phyloP scores from a whole-genome alignment of 2,113 vertebrate species.

The Riparia riparia region DNA sequence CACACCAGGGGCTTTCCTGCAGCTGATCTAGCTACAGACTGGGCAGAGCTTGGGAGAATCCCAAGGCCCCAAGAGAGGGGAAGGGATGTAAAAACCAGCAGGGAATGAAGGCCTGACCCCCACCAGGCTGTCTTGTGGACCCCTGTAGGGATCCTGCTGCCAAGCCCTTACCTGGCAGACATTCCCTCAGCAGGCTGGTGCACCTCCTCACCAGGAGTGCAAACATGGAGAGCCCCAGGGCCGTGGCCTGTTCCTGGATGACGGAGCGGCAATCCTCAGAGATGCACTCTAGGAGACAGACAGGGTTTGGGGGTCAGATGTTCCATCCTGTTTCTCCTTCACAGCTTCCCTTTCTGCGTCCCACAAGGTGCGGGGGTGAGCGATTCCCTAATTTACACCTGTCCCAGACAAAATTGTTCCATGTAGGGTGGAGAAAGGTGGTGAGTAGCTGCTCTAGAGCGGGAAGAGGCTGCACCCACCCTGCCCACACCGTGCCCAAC shows the following conservation, averaged over 20 bases:
- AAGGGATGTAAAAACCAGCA: background rate
- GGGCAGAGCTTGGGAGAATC: background rate
- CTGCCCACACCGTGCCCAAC: background rate
- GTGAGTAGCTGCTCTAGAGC: background rate
- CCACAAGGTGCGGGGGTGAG: accelerated
- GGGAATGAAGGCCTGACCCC: background rate
- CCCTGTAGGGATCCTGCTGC: background rate
- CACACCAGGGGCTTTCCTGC: background rate
- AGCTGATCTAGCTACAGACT: background rate
- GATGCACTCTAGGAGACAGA: slow-evolving; percentile 71
- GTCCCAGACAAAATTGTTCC: background rate
- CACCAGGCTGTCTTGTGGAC: accelerated
- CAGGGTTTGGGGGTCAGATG: background rate
- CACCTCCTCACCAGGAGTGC: slow-evolving; percentile 90
- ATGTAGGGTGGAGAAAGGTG: accelerated
- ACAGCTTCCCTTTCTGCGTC: background rate
- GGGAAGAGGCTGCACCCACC: background rate
- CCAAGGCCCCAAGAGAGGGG: background rate
- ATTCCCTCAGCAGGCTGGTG: slow-evolving; percentile 84
- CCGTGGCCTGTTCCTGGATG: slow-evolving; percentile 91
- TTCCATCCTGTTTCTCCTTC: background rate
- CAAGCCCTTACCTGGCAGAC: slow-evolving; percentile 80
- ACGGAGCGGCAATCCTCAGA: slow-evolving; percentile 85
- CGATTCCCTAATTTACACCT: background rate
- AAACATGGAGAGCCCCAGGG: slow-evolving; percentile 93